Evolutionary conservation across 92 coral and sea anemone species (phyloP).

Genomic region (Actinernus sp.): DNA sequence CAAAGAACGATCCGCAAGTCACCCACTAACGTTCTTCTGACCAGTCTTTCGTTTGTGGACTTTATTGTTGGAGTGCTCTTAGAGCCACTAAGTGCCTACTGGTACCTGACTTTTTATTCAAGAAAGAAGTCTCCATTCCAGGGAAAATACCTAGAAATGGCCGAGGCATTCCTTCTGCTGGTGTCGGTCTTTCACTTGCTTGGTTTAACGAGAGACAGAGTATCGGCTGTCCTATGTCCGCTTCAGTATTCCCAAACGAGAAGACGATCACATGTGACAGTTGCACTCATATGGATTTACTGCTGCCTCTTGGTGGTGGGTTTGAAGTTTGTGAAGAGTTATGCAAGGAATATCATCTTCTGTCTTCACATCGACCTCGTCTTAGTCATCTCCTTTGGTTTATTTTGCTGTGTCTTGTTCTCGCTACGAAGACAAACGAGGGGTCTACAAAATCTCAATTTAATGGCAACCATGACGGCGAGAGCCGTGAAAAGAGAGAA

Average conservation of each 20-base stretch:
- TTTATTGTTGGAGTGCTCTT: constrained; percentile 63
- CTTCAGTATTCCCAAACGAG: constrained; percentile 37
- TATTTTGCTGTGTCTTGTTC: constrained; percentile 50
- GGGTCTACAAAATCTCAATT: constrained; percentile 33
- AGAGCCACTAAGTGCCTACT: constrained; percentile 70
- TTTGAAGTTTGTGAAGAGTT: constrained; percentile 26
- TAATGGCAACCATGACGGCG: constrained; percentile 5
- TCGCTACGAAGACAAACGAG: constrained; percentile 55
- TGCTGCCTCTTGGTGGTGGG: constrained; percentile 37
- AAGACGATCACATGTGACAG: constrained; percentile 26
- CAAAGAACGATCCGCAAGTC: constrained; percentile 60
- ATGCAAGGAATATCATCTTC: constrained; percentile 52
- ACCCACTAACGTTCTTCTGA: constrained; percentile 57
- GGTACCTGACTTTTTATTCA: constrained; percentile 25
- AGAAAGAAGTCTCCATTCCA: constrained; percentile 24
- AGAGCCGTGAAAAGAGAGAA: constrained; percentile 54
- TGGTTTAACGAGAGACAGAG: constrained; percentile 66
- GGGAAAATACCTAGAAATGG: constrained; percentile 59
- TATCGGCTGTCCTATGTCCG: constrained; percentile 56
- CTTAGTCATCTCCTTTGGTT: constrained; percentile 25
- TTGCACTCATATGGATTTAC: constrained; percentile 44
- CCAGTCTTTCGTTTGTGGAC: constrained; percentile 70
- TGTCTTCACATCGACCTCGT: constrained; percentile 71
- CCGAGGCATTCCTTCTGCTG: constrained; percentile 60
- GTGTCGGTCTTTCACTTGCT: constrained; percentile 67